phyloP scores from a whole-genome alignment of 2,797 vertebrate genomes.

The Halcyon leucocephala region DNA sequence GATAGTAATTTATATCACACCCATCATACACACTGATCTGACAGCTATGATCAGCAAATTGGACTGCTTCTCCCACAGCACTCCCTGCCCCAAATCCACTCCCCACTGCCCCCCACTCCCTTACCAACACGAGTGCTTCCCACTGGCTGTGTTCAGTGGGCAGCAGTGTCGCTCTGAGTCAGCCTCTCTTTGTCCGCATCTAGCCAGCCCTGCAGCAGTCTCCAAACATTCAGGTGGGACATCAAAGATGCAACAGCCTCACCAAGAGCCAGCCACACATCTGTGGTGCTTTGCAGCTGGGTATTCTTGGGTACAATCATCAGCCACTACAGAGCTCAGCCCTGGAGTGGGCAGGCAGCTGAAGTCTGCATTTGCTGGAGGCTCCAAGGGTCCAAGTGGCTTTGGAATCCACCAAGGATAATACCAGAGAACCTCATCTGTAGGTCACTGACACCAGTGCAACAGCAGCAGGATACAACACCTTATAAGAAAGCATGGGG shows the following conservation, averaged over 20 bases:
- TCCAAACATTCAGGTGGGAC: neutral
- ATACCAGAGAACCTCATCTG: neutral
- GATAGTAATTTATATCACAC: slow-evolving; percentile 34
- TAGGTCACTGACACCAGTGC: neutral
- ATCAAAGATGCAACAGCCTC: neutral
- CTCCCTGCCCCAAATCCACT: neutral
- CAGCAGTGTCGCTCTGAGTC: neutral
- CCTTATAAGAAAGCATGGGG: neutral
- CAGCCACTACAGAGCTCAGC: neutral
- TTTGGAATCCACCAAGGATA: neutral
- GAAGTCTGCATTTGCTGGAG: neutral
- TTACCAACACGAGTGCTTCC: neutral
- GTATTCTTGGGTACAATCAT: neutral
- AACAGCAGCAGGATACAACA: neutral
- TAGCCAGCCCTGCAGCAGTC: neutral
- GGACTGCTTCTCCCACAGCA: neutral
- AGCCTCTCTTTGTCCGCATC: neutral
- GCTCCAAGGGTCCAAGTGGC: neutral
- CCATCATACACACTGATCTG: neutral
- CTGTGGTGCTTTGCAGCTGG: neutral
- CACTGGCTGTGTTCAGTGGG: neutral
- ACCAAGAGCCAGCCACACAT: neutral
- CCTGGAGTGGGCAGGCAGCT: neutral
- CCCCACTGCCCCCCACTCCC: neutral
- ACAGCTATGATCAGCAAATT: neutral